Conservation (phyloP, 2,888 invertebrate species). For the Rotaria socialis region DNA sequence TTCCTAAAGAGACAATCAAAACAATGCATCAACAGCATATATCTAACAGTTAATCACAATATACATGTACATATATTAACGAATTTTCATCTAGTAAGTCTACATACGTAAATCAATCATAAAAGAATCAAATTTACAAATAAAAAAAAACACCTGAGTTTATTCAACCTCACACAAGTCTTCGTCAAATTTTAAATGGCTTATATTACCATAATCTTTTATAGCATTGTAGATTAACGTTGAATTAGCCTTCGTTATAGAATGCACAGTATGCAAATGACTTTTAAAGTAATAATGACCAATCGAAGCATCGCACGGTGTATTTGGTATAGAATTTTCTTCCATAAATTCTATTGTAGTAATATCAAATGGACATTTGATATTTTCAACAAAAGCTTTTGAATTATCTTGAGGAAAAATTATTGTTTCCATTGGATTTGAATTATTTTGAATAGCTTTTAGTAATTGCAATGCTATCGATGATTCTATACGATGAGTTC, state of each 20-base stretch:
- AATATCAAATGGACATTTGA: background rate
- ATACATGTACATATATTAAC: background rate
- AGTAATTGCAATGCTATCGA: background rate
- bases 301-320: background rate
- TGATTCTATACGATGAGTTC: background rate
- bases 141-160: too few relatives aligned
- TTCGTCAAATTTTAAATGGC: background rate
- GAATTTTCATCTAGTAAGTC: background rate
- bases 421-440: background rate
- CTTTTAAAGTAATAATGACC: background rate
- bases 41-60: background rate
- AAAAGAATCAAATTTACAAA: too few relatives aligned
- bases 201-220: background rate
- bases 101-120: too few relatives aligned
- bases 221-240: background rate
- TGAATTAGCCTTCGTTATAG: background rate
- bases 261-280: background rate
- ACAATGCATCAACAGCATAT: too few relatives aligned
- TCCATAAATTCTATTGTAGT: background rate
- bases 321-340: slow-evolving; percentile 5
- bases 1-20: background rate
- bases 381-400: background rate
- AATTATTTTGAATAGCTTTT: background rate
- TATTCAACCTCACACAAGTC: background rate
- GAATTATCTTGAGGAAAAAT: background rate